Conservation (phyloP, 2,888 invertebrate species). For the Operophtera brumata region DNA sequence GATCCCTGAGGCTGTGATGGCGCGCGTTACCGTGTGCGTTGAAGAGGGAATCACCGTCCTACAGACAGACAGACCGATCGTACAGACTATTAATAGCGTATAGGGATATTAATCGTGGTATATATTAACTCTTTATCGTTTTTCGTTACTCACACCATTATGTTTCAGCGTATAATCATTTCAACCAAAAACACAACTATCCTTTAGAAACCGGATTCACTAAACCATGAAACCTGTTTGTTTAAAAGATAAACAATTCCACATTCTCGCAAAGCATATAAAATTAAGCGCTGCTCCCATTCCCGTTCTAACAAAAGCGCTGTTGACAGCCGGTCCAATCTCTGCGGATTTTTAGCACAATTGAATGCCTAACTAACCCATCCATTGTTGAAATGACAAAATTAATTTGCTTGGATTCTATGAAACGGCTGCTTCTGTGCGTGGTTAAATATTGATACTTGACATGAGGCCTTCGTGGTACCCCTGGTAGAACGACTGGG, state of each 20-base stretch:
- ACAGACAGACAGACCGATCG: too few relatives aligned
- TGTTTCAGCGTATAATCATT: background rate
- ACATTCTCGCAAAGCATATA: conserved; percentile 11
- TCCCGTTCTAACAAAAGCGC: conserved; percentile 32
- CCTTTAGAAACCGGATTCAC: background rate
- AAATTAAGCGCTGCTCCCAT: conserved; percentile 19
- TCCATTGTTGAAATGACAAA: conserved; percentile 54
- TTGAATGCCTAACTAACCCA: conserved; percentile 71
- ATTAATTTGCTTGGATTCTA: conserved; percentile 51
- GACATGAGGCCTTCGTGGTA: background rate
- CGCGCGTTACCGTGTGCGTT: too few relatives aligned
- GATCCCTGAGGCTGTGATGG: too few relatives aligned
- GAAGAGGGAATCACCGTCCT: too few relatives aligned
- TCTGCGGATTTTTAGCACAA: conserved; percentile 64
- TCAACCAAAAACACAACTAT: background rate
- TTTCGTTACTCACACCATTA: background rate
- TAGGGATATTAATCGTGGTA: background rate
- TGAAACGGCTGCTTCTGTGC: conserved; percentile 1
- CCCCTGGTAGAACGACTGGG: too few relatives aligned
- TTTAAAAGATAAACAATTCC: conserved; percentile 17
- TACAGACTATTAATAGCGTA: too few relatives aligned
- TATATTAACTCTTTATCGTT: background rate
- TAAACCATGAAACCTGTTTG: conserved; percentile 1
- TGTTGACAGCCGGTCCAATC: conserved; percentile 44
- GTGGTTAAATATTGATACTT: conserved; percentile 29